Evolutionary conservation across 2,888 invertebrate species (phyloP).

Genomic region (Lymantria monacha): DNA sequence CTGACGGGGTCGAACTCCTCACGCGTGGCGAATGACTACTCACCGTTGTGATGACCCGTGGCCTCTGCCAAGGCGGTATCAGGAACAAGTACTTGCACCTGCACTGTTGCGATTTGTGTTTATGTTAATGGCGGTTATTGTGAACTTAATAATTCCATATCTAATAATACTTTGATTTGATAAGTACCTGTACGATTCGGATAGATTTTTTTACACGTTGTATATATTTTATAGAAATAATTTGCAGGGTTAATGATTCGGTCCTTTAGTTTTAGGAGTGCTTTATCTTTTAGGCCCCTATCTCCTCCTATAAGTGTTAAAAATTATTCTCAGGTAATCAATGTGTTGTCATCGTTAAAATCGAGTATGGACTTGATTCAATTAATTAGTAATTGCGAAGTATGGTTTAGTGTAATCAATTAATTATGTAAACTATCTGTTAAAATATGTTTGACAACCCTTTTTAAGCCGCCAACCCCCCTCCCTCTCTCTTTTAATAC

Average conservation of each 20-base stretch:
- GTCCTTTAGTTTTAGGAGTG: constrained; percentile 26
- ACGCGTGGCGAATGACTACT: too few species aligned
- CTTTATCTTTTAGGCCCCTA: not conserved
- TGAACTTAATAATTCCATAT: too few species aligned
- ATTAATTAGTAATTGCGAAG: not conserved
- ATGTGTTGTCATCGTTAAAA: not conserved
- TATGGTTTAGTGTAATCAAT: not conserved
- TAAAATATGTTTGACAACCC: constrained; percentile 2
- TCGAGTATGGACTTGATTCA: not conserved
- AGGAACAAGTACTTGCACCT: too few species aligned
- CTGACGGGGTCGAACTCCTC: too few species aligned
- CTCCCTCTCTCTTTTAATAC: too few species aligned
- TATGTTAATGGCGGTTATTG: too few species aligned
- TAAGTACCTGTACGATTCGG: too few species aligned
- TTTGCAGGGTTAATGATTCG: constrained; percentile 30
- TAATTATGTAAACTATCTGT: constrained; percentile 21
- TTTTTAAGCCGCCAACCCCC: too few species aligned
- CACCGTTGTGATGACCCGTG: too few species aligned
- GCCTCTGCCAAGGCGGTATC: too few species aligned
- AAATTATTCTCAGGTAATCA: not conserved
- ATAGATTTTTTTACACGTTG: not conserved
- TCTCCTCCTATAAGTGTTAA: not conserved
- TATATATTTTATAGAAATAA: constrained; percentile 21
- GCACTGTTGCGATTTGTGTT: too few species aligned
- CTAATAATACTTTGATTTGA: too few species aligned